Evolutionary conservation across 1,140 invertebrate species (phyloP), one percentile per base, ranked within the genome.

Genomic region (Lamellibrachia luymesi): DNA sequence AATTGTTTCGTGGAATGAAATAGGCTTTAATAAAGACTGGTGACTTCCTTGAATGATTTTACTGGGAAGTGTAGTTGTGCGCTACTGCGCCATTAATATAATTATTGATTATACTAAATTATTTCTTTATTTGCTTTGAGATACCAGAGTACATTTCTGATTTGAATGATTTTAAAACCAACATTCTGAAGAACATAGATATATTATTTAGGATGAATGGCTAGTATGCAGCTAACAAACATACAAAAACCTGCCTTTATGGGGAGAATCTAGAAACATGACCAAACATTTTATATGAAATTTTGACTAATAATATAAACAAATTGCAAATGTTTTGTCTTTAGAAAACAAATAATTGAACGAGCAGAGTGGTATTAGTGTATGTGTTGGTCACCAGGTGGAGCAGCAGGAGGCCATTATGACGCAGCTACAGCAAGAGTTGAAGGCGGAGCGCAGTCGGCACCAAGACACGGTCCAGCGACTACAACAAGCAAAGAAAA

Each of bases 321-420:
- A 10, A 22, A 56, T 13, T 56, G 52, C 5, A 56, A 13, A 2
- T 80, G 64, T 80, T 80, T 80, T 80, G 17, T 22, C 25, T 2
- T 80, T 80, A 10, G 64, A 80, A 22, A 80, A 56, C 52, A 56
- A 80, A 80, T 22, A 80, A 80, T 22, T 80, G 64, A 22, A 80
- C 10, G 25, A 80, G 64, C 25, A 17, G 64, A 8, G 6, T 52
- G 17, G 2, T 17, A 22, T 80, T 80, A 80, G 17, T 80, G 64
- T 80, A 90, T 92, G 7, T 92, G n/a, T 51, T 92, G 51, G 91
- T 52, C 90, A 52, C n/a, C 92, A 96, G 95, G 95, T 96, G 27
- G 95, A 95, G 92, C 96, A 96, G 89, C 96, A 96, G 92, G 95
- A 96, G 90, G 93, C 94, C 27, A 95, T 96, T 17, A 93, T 96